Conservation (phyloP, 2,113 vertebrate species). For the Fregetta grallaria region DNA sequence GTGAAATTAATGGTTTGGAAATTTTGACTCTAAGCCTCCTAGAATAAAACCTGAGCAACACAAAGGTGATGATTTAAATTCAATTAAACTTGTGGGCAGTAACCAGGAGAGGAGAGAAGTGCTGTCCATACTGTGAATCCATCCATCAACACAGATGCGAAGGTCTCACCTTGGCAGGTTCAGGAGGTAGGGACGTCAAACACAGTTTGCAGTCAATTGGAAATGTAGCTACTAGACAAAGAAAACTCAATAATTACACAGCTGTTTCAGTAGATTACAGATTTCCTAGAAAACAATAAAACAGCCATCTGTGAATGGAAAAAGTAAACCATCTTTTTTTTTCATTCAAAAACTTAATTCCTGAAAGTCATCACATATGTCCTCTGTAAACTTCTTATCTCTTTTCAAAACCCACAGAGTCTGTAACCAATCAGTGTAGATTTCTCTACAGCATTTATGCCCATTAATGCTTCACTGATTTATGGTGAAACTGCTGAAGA, state of each 20-base stretch:
- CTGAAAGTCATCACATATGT: background rate
- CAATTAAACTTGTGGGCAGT: background rate
- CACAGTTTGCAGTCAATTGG: background rate
- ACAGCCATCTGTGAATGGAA: background rate
- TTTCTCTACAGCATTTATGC: background rate
- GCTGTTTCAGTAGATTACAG: background rate
- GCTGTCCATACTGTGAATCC: background rate
- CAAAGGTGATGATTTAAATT: slow-evolving; percentile 5
- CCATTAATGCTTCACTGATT: background rate
- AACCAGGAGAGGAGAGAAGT: background rate
- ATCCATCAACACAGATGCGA: background rate
- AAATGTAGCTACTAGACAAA: slow-evolving; percentile 10
- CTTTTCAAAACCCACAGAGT: background rate
- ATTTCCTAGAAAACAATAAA: background rate
- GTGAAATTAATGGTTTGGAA: background rate
- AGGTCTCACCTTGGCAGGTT: slow-evolving; percentile 16
- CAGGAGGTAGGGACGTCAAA: background rate
- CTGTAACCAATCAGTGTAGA: background rate
- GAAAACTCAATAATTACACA: background rate
- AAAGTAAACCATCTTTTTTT: background rate
- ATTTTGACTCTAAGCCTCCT: background rate
- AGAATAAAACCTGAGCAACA: background rate
- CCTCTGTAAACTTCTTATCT: background rate
- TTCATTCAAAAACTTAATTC: background rate
- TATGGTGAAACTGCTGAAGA: background rate